Conservation (phyloP, 1,140 invertebrate genomes). For the Nasonia longicornis region DNA sequence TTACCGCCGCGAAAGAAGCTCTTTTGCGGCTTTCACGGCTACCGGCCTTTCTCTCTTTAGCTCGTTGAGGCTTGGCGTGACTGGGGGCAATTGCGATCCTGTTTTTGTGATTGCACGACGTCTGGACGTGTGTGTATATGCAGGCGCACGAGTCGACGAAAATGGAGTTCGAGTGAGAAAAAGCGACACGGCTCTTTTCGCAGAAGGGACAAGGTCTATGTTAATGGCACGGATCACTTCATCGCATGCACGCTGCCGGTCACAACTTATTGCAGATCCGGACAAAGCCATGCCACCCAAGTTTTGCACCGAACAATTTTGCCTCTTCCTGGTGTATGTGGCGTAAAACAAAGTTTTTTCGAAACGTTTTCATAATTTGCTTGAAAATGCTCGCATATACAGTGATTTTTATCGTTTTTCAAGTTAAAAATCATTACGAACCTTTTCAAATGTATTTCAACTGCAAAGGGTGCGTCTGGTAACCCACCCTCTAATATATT, state of each 20-base stretch:
- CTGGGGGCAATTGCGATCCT: constrained; percentile 60
- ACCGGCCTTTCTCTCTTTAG: not conserved
- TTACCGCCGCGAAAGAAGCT: constrained; percentile 47
- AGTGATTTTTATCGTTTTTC: too few species aligned
- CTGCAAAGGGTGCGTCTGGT: too few species aligned
- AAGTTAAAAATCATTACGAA: too few species aligned
- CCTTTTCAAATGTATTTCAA: too few species aligned
- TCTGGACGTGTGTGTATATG: not conserved
- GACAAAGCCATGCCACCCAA: too few species aligned
- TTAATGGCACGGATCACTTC: constrained; percentile 65
- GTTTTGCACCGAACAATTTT: too few species aligned
- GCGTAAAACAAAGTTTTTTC: too few species aligned
- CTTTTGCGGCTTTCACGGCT: constrained; percentile 12
- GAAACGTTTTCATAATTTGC: too few species aligned
- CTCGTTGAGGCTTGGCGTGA: constrained; percentile 56
- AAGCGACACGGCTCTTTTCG: constrained; percentile 49
- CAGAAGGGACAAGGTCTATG: constrained; percentile 64
- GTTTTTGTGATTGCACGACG: constrained; percentile 41
- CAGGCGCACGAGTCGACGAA: not conserved
- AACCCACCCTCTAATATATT: not conserved
- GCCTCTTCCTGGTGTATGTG: too few species aligned
- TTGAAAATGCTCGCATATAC: too few species aligned
- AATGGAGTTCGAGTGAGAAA: constrained; percentile 9
- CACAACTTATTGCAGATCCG: not conserved
- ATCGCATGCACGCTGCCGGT: constrained; percentile 59